Evolutionary conservation across 2,888 invertebrate species (phyloP), one percentile per base, ranked within the genome.

Genomic region (Cryptocephalus moraei): DNA sequence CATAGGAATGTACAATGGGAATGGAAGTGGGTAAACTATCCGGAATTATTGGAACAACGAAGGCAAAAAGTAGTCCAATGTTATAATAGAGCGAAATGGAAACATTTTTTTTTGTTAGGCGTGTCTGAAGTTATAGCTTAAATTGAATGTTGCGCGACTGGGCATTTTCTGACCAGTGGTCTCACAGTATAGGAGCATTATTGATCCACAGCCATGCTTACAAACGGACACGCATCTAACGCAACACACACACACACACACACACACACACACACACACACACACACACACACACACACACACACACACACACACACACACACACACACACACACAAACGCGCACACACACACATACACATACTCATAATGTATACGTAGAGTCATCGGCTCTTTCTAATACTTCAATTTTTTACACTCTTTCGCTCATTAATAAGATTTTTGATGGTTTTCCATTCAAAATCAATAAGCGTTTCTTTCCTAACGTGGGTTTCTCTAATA

Each of bases 121-220:
- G 68, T 69, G 67, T 68, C 69, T 68, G n/a, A 67, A 66, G 61
- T 64, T 63, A 61, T 67, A 61, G 64, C 64, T 66, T 63, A 61
- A 67, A 68, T 66, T 67, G 65, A 64, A 66, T 63, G 66, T 68
- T 68, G 69, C 68, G 68, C 69, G 67, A 64, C 64, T 64, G 58
- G 61, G 56, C 62, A 58, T 57, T 61, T 68, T 69, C 66, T 69
- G 70, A 69, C 69, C 70, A 69, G 64, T 70, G 69, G 69, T 69
- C 69, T 67, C 66, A 62, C 59, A 61, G 64, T 64, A 67, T 70
- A 66, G 69, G 68, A 65, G 69, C 64, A 64, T 63, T 70, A 70
- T 70, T 70, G 70, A 70, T 70, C 68, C 64, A 60, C 58, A 55
- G 60, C 56, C 36, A 36, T 53, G 56, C 56, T 60, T 56, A 62